Percentiles rank a stretch among this genome's conserved stretches.
phyloP scores from a whole-genome alignment of 1,140 invertebrate genomes.

The Druon quercuslanigerum region DNA sequence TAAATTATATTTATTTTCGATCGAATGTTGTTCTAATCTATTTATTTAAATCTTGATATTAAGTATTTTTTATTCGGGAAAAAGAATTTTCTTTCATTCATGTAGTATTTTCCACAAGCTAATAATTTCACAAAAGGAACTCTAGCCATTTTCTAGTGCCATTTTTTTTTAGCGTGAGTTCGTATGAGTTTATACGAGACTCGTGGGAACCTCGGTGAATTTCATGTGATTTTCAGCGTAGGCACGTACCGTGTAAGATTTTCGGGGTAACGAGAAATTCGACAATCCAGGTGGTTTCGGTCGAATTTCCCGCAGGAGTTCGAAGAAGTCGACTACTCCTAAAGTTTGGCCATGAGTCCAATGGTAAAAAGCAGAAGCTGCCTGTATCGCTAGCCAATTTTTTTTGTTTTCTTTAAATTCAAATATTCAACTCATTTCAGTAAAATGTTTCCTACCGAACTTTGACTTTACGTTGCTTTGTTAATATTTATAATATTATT shows the following conservation, averaged over 20 bases:
- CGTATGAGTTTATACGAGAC: constrained; percentile 39
- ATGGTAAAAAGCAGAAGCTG: not conserved
- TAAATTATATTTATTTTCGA: too few relatives aligned
- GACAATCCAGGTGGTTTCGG: constrained; percentile 47
- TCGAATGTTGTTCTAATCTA: too few relatives aligned
- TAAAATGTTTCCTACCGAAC: too few relatives aligned
- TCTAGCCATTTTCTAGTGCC: not conserved
- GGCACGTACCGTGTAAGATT: constrained; percentile 57
- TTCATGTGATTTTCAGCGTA: constrained; percentile 36
- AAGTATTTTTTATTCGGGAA: not conserved
- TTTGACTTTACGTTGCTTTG: too few relatives aligned
- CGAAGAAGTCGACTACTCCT: constrained; percentile 39
- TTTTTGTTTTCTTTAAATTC: too few relatives aligned
- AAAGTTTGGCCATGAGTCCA: not conserved
- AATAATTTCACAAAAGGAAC: constrained; percentile 31
- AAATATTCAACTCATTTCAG: too few relatives aligned
- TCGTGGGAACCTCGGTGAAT: constrained; percentile 32
- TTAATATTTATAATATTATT: too few relatives aligned
- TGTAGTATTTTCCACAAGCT: constrained; percentile 33
- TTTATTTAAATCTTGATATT: too few relatives aligned
- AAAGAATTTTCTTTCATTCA: constrained; percentile 32
- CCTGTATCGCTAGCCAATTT: too few relatives aligned
- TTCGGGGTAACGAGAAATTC: constrained; percentile 62
- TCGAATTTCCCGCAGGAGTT: constrained; percentile 62
- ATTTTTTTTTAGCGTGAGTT: constrained; percentile 16